Percentiles rank a stretch among this genome's conserved stretches.
phyloP scores from a whole-genome alignment of 1,140 invertebrate genomes.

The Apocrypta bakeri region DNA sequence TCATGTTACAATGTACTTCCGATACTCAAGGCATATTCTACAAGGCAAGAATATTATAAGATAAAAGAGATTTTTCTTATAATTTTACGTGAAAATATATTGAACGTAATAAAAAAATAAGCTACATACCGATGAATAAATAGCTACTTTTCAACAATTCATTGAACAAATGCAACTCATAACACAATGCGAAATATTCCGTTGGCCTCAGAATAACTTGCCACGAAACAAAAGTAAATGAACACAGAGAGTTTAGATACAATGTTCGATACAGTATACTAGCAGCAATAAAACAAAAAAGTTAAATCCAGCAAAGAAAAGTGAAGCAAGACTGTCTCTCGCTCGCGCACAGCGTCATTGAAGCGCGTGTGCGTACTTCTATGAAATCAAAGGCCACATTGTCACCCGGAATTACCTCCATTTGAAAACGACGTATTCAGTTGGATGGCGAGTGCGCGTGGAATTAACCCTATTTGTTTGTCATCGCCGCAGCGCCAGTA shows the following conservation, averaged over 20 bases:
- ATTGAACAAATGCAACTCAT: no score
- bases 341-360: constrained; percentile 60
- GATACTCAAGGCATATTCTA: no score
- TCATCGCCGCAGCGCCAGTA: constrained; percentile 9
- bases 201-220: neutral
- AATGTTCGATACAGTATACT: constrained; percentile 45
- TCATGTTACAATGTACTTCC: no score
- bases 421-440: constrained; percentile 74
- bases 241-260: neutral
- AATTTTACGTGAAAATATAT: no score
- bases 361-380: constrained; percentile 63
- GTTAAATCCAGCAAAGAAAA: constrained; percentile 34
- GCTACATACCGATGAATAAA: no score
- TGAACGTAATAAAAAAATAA: no score
- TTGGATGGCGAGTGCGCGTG: constrained; percentile 63
- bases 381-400: constrained; percentile 75
- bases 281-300: constrained; percentile 47
- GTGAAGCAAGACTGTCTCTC: neutral
- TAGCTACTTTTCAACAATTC: no score
- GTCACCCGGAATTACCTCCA: constrained; percentile 74
- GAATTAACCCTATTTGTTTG: constrained; percentile 75
- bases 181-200: no score
- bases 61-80: no score
- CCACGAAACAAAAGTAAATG: neutral
- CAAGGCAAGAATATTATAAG: no score